phyloP scores from a whole-genome alignment of 2,888 invertebrate species.

The Tinea trinotella region DNA sequence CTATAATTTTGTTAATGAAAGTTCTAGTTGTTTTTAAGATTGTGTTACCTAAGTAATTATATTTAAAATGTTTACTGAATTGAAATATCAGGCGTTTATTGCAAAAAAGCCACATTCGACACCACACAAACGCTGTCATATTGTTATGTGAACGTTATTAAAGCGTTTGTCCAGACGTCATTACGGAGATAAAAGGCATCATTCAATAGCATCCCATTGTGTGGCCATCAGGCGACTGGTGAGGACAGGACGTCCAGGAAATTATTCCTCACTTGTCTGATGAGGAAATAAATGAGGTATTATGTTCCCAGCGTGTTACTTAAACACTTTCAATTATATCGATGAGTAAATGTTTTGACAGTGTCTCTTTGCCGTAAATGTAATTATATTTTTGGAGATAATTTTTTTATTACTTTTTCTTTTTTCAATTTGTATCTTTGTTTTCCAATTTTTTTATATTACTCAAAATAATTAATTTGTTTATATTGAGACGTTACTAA shows the following conservation, averaged over 20 bases:
- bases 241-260: constrained; percentile 8
- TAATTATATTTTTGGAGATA: too few species aligned
- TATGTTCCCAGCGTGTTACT: not conserved
- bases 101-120: too few species aligned
- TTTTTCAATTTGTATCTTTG: too few species aligned
- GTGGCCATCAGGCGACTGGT: not conserved
- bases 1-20: too few species aligned
- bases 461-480: too few species aligned
- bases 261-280: not conserved
- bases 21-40: too few species aligned
- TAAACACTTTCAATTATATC: constrained; percentile 9
- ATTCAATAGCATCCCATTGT: constrained; percentile 1
- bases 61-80: not conserved
- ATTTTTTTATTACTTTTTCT: too few species aligned
- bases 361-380: too few species aligned
- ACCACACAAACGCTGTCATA: too few species aligned
- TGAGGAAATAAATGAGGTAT: constrained; percentile 4
- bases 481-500: too few species aligned
- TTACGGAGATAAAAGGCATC: constrained; percentile 4
- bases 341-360: not conserved
- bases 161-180: not conserved
- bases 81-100: not conserved
- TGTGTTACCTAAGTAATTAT: too few species aligned
- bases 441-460: too few species aligned
- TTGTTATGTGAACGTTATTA: not conserved